Evolutionary conservation across 2,797 vertebrate genomes (phyloP), one percentile per base, ranked within the genome.

Genomic region (Anabacerthia variegaticeps): DNA sequence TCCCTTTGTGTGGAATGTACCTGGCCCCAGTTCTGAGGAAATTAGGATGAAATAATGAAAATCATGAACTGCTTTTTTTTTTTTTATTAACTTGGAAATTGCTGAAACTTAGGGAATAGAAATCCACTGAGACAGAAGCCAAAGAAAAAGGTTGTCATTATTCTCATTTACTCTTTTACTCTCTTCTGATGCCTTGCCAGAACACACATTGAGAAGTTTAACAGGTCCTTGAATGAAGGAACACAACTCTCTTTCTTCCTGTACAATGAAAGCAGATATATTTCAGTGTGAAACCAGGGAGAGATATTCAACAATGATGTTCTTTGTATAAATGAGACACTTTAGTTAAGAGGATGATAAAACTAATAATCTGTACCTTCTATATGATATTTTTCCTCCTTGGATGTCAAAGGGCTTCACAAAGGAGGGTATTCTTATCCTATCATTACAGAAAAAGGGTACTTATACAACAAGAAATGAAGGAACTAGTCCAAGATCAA

Each of bases 291-390:
- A 88, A 62, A 86, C 41, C 32, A 71, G 55, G 37, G 69, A 78
- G n/a, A 44, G 20, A 62, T 87, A 82, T 21, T 74, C 65, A 76
- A 34, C n/a, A 77, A 51, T 62, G 3, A 55, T 30, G 20, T 43
- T 72, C 81, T 86, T 78, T 86, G 73, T 84, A 54, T 32, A 74
- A 61, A 71, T 32, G 37, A 80, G 73, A 92, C 49, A 23, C 30
- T 76, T 93, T 62, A 49, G 89, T 65, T 78, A 73, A 89, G 59
- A 93, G 23, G n/a, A 82, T 65, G 68, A 85, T 86, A 78, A 89
- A 77, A 63, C 46, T 49, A 84, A 48, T 67, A 67, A 91, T 44
- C 79, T 68, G 37, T 66, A 58, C 78, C 28, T 79, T 76, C 12
- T 19, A 6, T 19, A 49, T 41, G 16, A 76, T 46, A 34, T 23